Conservation (phyloP, 2,888 invertebrate genomes). For the Odontomyia ornata region DNA sequence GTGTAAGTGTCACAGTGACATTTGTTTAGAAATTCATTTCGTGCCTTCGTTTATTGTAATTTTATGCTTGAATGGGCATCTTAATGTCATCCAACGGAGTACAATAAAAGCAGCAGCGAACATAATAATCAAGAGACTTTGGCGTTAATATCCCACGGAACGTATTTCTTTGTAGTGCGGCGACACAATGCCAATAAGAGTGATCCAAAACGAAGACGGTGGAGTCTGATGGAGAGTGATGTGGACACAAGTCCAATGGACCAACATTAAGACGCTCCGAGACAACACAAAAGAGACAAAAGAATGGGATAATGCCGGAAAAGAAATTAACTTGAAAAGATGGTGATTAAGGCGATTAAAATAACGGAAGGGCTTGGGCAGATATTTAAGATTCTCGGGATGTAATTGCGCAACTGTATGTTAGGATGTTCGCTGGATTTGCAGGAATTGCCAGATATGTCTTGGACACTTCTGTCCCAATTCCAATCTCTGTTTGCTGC, state of each 20-base stretch:
- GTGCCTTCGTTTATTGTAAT: slow-evolving; percentile 30
- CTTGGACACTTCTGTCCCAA: neutral
- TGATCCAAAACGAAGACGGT: neutral
- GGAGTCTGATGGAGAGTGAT: neutral
- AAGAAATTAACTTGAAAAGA: slow-evolving; percentile 37
- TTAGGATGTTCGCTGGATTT: neutral
- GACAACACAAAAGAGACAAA: neutral
- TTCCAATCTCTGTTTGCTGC: neutral
- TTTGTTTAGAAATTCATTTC: slow-evolving; percentile 32
- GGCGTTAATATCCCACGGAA: neutral
- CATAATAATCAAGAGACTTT: slow-evolving; percentile 1
- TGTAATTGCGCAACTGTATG: neutral
- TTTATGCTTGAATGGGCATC: slow-evolving; percentile 34
- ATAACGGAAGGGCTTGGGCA: slow-evolving; percentile 35
- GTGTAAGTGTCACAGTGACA: too few species aligned
- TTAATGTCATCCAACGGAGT: slow-evolving; percentile 19
- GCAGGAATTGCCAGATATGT: neutral
- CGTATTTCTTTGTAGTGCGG: slow-evolving; percentile 9
- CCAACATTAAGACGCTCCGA: too few species aligned
- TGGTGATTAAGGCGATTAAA: slow-evolving; percentile 38
- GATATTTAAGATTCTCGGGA: slow-evolving; percentile 19
- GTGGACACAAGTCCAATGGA: neutral
- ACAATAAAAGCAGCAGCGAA: neutral
- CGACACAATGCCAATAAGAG: slow-evolving; percentile 14
- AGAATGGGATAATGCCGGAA: slow-evolving; percentile 9